Evolutionary conservation across 2,888 invertebrate genomes (phyloP), one percentile per base, ranked within the genome.

Genomic region (Trypoxylon attenuatum): DNA sequence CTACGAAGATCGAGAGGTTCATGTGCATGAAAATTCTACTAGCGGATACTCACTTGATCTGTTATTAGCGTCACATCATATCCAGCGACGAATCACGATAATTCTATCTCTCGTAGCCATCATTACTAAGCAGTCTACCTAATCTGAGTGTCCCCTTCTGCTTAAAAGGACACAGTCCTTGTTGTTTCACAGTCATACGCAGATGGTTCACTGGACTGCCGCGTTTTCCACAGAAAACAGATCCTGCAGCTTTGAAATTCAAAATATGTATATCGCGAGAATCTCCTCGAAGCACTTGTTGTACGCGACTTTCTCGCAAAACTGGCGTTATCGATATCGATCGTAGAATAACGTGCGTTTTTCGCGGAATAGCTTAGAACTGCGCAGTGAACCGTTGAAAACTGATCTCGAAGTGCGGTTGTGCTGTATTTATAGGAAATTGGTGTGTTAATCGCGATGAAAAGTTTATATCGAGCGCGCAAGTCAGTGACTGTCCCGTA

Each of bases 401-500:
- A n/a, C n/a, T 10, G 33, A 10, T 27, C 27, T 2, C 27, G 27
- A 27, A n/a, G 27, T 10, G 27, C 6, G 6, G 6, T 27, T n/a
- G 27, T 10, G 3, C 27, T 10, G 27, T 27, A n/a, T 27, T 27
- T 27, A 27, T 1, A 27, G 27, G 27, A 27, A 27, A 27, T n/a
- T n/a, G n/a, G 27, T 27, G n/a, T 13, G n/a, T 22, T 29, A 2
- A 19, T 15, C 23, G 52, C 33, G 13, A 13, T 10, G 33, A 33
- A 10, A 33, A 33, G n/a, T 10, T 33, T 4, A 33, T 13, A 16
- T 33, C 33, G 41, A 41, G 19, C 41, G 41, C 51, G 70, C 71
- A 33, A 33, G n/a, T 10, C 33, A 33, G 33, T 33, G 10, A n/a
- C 10, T 33, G n/a, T 13, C 13, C 51, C 61, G 29, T 41, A 38